phyloP scores from a whole-genome alignment of 2,888 invertebrate species.

The Xanthia icteritia region DNA sequence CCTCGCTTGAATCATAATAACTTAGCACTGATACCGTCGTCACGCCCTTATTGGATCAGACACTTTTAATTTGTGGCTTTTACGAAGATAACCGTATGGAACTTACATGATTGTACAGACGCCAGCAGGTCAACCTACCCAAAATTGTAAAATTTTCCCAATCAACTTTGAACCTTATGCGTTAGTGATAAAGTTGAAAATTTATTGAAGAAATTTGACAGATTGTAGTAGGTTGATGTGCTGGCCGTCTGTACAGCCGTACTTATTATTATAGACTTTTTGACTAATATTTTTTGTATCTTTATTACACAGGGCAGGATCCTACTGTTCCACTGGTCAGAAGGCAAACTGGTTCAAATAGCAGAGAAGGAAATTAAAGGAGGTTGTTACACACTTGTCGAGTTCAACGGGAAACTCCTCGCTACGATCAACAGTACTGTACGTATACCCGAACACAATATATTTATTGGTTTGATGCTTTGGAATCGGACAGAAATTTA shows the following conservation, averaged over 20 bases:
- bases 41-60: background rate
- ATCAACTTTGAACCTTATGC: no score
- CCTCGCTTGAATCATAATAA: background rate
- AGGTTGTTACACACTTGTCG: conserved; percentile 97
- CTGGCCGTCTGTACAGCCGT: no score
- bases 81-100: no score
- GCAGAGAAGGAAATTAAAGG: conserved; percentile 99
- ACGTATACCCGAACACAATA: conserved; percentile 70
- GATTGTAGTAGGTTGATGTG: no score
- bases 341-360: conserved; percentile 95
- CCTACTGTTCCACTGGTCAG: conserved; percentile 96
- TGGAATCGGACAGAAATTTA: background rate
- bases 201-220: no score
- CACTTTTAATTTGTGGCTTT: background rate
- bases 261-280: background rate
- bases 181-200: no score
- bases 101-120: no score
- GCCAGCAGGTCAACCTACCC: no score
- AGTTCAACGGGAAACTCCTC: conserved; percentile 98
- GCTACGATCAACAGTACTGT: conserved; percentile 99
- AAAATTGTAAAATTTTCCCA: no score
- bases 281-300: background rate
- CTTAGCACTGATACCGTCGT: background rate
- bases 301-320: conserved; percentile 92
- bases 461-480: background rate